phyloP scores from a whole-genome alignment of 1,140 invertebrate species.

The Chionoecetes opilio region DNA sequence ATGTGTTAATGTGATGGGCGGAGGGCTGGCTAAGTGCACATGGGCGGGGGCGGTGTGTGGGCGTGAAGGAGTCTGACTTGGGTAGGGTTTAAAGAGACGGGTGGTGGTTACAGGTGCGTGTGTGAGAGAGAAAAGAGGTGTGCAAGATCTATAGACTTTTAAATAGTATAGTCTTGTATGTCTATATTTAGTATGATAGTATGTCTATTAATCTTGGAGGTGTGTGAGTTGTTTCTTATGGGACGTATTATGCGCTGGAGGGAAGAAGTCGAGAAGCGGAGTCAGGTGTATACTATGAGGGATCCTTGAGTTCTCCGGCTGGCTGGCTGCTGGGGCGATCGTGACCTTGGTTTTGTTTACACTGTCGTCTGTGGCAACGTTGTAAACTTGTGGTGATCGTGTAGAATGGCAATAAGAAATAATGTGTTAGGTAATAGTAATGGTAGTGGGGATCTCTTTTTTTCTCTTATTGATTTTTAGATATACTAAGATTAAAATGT shows the following conservation, averaged over 20 bases:
- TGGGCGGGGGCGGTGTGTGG: background rate
- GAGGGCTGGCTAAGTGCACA: background rate
- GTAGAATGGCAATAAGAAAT: background rate
- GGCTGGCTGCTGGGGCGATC: background rate
- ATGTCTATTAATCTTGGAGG: background rate
- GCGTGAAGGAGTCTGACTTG: too few relatives aligned
- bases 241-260: background rate
- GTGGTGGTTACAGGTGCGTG: conserved; percentile 2
- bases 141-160: too few relatives aligned
- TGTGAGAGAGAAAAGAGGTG: background rate
- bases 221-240: background rate
- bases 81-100: background rate
- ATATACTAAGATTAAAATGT: too few relatives aligned
- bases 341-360: conserved; percentile 41
- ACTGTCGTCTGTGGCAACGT: background rate
- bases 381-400: too few relatives aligned
- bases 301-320: background rate
- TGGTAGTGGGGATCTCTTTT: too few relatives aligned
- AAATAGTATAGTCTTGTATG: too few relatives aligned
- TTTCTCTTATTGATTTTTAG: too few relatives aligned
- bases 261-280: conserved; percentile 2
- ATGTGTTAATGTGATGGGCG: background rate
- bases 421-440: background rate
- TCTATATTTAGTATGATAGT: conserved; percentile 34
- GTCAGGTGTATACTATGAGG: background rate